Percentiles rank a stretch among this genome's conserved stretches.
These are phyloP conservation scores for Drosophila kurseongensis DNA, from an alignment of 1,140 invertebrate genomes.

Conservation along the genomic window DNA sequence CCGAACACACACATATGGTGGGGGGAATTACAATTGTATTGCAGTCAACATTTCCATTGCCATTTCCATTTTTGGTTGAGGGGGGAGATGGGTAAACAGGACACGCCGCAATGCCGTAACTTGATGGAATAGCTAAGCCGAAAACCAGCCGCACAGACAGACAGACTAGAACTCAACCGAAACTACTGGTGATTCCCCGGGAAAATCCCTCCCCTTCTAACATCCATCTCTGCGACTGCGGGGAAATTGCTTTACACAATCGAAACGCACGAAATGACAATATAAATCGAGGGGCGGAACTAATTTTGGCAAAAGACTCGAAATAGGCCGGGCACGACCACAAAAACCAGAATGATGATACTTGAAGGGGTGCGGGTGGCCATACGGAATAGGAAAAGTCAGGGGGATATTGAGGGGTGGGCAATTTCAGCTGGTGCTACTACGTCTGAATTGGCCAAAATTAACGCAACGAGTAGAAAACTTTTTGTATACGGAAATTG, in stretches of 20 bases:
- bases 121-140: constrained; percentile 70
- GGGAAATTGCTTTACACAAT: constrained; percentile 80
- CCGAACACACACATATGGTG: constrained; percentile 9
- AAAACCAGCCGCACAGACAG: constrained; percentile 7
- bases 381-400: not conserved
- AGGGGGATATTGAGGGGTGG: constrained; percentile 7
- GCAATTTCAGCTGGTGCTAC: constrained; percentile 38
- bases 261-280: constrained; percentile 82
- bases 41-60: constrained; percentile 53
- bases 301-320: constrained; percentile 81
- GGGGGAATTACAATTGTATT: constrained; percentile 47
- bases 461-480: constrained; percentile 74
- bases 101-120: constrained; percentile 78
- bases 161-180: constrained; percentile 19
- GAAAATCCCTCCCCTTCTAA: not conserved
- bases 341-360: constrained; percentile 73
- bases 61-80: constrained; percentile 31
- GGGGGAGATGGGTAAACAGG: constrained; percentile 11
- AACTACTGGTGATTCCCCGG: constrained; percentile 16
- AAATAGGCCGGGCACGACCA: constrained; percentile 71
- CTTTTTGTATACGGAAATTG: constrained; percentile 71
- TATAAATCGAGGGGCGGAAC: constrained; percentile 82
- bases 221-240: constrained; percentile 16
- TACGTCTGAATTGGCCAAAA: constrained; percentile 72
- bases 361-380: constrained; percentile 21